These are phyloP conservation scores for Saxicola maurus DNA, from an alignment of 2,797 vertebrate genomes.

Conservation along the genomic window DNA sequence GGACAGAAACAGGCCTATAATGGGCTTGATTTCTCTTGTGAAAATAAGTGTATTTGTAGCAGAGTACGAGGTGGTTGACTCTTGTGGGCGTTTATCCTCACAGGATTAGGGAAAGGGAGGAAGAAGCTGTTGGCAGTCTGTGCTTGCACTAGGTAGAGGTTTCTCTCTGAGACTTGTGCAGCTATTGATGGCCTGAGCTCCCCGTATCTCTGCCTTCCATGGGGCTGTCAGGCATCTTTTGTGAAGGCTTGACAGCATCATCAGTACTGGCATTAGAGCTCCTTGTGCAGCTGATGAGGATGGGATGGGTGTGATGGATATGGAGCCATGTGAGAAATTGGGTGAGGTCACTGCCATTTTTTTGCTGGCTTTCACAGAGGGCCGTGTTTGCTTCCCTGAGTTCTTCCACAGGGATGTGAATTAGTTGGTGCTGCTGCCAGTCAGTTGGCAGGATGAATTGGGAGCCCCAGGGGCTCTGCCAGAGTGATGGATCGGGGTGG, in stretches of 20 bases:
- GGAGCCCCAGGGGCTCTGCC: not conserved
- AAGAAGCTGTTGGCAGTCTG: not conserved
- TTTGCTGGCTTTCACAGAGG: not conserved
- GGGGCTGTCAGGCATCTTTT: not conserved
- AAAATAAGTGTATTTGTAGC: not conserved
- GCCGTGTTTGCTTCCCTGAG: not conserved
- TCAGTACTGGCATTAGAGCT: slow-evolving; percentile 12
- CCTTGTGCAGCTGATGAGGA: not conserved
- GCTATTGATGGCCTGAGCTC: not conserved
- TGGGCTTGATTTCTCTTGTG: not conserved
- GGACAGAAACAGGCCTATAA: not conserved
- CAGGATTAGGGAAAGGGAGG: not conserved
- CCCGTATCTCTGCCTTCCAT: not conserved
- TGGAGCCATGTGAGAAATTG: not conserved
- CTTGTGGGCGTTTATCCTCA: not conserved
- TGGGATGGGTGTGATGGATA: not conserved
- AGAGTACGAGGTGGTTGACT: not conserved
- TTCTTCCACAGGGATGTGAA: not conserved
- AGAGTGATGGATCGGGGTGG: accelerated
- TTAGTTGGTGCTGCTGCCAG: not conserved
- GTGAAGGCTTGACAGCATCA: slow-evolving; percentile 29
- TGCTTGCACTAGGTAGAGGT: not conserved
- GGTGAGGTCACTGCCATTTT: not conserved
- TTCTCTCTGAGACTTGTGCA: not conserved
- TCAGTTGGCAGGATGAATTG: not conserved